Evolutionary conservation across 2,888 invertebrate genomes (phyloP).

Genomic region (Omphaloscelis lunosa): DNA sequence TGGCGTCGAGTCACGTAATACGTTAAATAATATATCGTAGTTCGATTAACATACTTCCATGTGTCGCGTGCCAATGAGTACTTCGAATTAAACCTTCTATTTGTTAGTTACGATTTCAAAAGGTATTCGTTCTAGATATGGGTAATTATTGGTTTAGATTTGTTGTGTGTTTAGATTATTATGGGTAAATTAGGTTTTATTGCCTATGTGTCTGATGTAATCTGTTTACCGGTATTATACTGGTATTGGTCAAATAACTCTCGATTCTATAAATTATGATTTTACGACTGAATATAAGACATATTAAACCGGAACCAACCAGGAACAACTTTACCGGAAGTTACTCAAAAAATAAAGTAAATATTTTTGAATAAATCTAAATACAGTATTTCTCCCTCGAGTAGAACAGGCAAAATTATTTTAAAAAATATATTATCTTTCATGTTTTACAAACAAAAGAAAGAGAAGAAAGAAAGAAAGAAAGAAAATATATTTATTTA

Average conservation of each 20-base stretch:
- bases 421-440: too few relatives aligned
- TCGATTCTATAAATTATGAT: not conserved
- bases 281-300: too few relatives aligned
- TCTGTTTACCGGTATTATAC: not conserved
- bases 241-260: not conserved
- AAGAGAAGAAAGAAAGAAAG: too few relatives aligned
- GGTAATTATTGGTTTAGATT: conserved; percentile 50
- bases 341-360: too few relatives aligned
- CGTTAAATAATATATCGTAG: conserved; percentile 82
- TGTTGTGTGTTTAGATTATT: conserved; percentile 18
- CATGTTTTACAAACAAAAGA: not conserved
- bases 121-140: conserved; percentile 49
- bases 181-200: conserved; percentile 7
- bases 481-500: too few relatives aligned
- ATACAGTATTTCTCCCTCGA: too few relatives aligned
- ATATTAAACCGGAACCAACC: too few relatives aligned
- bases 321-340: too few relatives aligned
- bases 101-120: conserved; percentile 67
- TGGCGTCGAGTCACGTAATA: conserved; percentile 70
- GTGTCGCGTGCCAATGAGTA: conserved; percentile 67
- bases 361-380: too few relatives aligned
- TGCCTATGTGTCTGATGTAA: conserved; percentile 8
- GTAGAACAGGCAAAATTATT: too few relatives aligned
- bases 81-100: conserved; percentile 69
- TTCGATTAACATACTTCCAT: conserved; percentile 79